A percentile compares a stretch with the other conserved stretches of the same genome.
Evolutionary conservation across 2,113 vertebrate genomes (phyloP).

Genomic region (Charadrius vociferus): DNA sequence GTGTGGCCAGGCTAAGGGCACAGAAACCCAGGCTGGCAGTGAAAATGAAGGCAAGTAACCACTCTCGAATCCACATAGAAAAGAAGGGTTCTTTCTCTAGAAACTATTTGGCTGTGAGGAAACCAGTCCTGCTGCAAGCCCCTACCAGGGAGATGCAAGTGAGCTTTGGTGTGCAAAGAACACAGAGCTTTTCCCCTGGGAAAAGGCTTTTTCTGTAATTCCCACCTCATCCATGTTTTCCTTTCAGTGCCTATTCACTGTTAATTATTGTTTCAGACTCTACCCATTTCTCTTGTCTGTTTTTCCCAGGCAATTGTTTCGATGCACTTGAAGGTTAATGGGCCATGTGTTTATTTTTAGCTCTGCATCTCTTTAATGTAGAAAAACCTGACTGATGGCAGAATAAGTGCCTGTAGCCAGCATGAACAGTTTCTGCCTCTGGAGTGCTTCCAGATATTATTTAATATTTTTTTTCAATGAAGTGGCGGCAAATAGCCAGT

Average conservation of each 20-base stretch:
- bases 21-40: not conserved
- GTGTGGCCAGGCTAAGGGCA: not conserved
- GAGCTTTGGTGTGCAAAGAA: not conserved
- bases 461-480: not conserved
- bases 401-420: not conserved
- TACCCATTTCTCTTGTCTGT: not conserved
- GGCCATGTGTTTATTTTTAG: conserved; percentile 39
- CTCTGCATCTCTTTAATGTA: not conserved
- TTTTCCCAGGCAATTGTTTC: conserved; percentile 13
- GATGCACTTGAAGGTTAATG: conserved; percentile 29
- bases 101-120: not conserved
- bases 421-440: not conserved
- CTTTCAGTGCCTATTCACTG: not conserved
- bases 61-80: not conserved
- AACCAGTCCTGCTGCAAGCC: not conserved
- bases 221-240: not conserved
- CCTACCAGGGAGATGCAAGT: not conserved
- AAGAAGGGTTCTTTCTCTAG: not conserved
- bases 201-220: conserved; percentile 1
- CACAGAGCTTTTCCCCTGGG: not conserved
- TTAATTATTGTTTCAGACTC: conserved; percentile 50
- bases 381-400: not conserved
- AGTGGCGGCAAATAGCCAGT: not conserved
- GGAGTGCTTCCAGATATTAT: not conserved
- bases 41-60: not conserved